Evolutionary conservation across 2,888 invertebrate genomes (phyloP).

Genomic region (Cloeon dipterum): DNA sequence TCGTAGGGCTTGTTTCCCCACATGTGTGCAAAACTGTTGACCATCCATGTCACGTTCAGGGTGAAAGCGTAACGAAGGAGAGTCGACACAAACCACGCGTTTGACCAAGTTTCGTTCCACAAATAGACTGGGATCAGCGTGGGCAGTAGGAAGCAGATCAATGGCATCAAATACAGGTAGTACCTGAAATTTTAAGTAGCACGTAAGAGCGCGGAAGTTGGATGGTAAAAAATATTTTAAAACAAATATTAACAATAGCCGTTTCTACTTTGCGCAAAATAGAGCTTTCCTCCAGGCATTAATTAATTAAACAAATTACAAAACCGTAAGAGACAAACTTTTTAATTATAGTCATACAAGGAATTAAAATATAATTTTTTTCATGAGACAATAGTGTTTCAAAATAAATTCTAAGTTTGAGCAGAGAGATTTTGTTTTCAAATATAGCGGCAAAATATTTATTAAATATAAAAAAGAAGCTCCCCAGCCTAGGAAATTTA

Average conservation of each 20-base stretch:
- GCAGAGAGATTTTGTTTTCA: too few relatives aligned
- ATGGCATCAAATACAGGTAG: slow-evolving; percentile 37
- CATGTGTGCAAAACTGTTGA: slow-evolving; percentile 70
- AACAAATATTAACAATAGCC: too few relatives aligned
- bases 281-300: neutral
- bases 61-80: slow-evolving; percentile 46
- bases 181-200: slow-evolving; percentile 44
- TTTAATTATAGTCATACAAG: neutral
- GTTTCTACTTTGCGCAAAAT: too few relatives aligned
- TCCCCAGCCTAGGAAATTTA: too few relatives aligned
- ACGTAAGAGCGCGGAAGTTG: slow-evolving; percentile 25
- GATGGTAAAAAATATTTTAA: too few relatives aligned
- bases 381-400: too few relatives aligned
- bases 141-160: slow-evolving; percentile 50
- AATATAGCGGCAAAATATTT: too few relatives aligned
- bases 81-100: slow-evolving; percentile 41
- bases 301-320: neutral
- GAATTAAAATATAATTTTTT: too few relatives aligned
- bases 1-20: slow-evolving; percentile 53
- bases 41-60: slow-evolving; percentile 72
- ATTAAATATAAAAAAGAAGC: too few relatives aligned
- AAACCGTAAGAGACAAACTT: neutral
- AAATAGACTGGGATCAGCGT: slow-evolving; percentile 38
- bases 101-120: slow-evolving; percentile 45
- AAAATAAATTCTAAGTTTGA: too few relatives aligned